Evolutionary conservation across 2,797 vertebrate species (phyloP).

Genomic region (Gallirallus australis): DNA sequence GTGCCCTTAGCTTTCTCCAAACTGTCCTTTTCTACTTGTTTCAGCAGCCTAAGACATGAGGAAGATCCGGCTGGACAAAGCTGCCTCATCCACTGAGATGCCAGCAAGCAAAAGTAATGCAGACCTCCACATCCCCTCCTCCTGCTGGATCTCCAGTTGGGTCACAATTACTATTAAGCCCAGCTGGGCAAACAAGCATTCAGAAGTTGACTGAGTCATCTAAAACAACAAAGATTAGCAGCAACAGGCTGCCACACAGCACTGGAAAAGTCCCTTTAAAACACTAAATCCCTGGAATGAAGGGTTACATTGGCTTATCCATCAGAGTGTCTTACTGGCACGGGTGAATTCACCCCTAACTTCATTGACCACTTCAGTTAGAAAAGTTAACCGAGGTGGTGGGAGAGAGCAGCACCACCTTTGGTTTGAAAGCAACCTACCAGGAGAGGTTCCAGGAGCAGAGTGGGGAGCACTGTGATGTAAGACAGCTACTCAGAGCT

Average conservation of each 20-base stretch:
- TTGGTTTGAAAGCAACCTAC: neutral
- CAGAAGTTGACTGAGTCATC: conserved; percentile 11
- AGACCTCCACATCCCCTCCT: neutral
- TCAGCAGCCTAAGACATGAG: neutral
- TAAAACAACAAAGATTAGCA: neutral
- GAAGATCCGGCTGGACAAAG: neutral
- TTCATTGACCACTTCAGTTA: neutral
- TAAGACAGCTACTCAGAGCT: neutral
- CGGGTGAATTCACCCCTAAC: neutral
- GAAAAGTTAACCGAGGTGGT: neutral
- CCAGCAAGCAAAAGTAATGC: neutral
- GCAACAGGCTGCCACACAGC: neutral
- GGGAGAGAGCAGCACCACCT: neutral
- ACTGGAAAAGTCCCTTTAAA: conserved; percentile 8
- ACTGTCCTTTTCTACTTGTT: neutral
- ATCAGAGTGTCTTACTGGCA: neutral
- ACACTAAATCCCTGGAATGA: conserved; percentile 8
- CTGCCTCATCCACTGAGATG: neutral
- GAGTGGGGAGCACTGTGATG: neutral
- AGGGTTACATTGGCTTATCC: neutral
- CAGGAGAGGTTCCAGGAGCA: neutral
- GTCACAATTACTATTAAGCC: neutral
- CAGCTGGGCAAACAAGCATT: conserved; percentile 17
- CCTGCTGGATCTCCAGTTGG: neutral
- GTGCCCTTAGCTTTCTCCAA: neutral